Conservation (phyloP, 2,888 invertebrate genomes). For the Callosobruchus maculatus region DNA sequence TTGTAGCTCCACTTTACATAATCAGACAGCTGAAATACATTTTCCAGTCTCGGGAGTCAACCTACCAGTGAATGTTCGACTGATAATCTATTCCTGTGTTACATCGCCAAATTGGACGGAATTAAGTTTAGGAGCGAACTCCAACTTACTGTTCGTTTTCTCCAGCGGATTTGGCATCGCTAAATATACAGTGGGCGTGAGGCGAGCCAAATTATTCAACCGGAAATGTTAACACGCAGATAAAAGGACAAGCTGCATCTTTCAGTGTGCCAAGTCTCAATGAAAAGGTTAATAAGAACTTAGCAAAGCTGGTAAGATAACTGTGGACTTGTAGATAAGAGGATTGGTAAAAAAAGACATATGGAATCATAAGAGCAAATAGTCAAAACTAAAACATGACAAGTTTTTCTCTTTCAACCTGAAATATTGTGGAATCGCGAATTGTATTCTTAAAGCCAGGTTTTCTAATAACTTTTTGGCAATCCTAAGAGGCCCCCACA, state of each 20-base stretch:
- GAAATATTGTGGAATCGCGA: too few relatives aligned
- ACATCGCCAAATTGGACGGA: background rate
- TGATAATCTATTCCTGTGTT: background rate
- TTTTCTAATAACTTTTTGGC: too few relatives aligned
- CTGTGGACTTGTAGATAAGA: background rate
- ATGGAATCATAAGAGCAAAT: too few relatives aligned
- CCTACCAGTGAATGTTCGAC: background rate
- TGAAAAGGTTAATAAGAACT: too few relatives aligned
- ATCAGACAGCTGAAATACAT: background rate
- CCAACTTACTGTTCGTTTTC: background rate
- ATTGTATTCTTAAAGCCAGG: too few relatives aligned
- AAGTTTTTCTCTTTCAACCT: too few relatives aligned
- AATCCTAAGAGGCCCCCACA: too few relatives aligned
- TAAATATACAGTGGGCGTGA: background rate
- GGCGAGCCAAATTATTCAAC: background rate
- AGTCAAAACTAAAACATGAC: too few relatives aligned
- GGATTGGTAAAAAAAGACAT: too few relatives aligned
- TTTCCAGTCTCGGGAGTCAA: background rate
- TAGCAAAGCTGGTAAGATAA: background rate
- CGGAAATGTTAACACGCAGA: background rate
- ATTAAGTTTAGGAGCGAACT: background rate
- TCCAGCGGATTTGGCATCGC: background rate
- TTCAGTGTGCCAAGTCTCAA: background rate
- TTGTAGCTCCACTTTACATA: background rate
- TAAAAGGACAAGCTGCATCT: background rate